phyloP scores from a whole-genome alignment of 2,888 invertebrate species.

The Hypena proboscidalis region DNA sequence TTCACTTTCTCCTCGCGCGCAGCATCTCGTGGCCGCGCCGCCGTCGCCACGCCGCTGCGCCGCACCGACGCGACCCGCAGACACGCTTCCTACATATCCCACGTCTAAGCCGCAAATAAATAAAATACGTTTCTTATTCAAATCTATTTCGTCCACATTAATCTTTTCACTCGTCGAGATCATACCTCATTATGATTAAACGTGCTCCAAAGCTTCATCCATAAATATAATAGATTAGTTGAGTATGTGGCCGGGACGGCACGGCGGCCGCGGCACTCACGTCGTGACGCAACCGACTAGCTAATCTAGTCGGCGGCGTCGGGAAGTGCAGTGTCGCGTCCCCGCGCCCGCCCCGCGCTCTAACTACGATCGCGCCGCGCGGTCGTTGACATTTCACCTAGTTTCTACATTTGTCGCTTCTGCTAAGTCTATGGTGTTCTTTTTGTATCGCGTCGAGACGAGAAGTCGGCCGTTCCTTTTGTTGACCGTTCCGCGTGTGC shows the following conservation, averaged over 20 bases:
- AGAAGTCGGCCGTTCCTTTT: conserved; percentile 49
- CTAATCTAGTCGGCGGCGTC: conserved; percentile 84
- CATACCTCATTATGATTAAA: conserved; percentile 25
- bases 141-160: conserved; percentile 17
- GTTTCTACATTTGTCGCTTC: conserved; percentile 79
- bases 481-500: conserved; percentile 68
- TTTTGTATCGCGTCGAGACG: conserved; percentile 59
- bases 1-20: conserved; percentile 81
- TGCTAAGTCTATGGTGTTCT: conserved; percentile 72
- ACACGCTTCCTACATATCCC: conserved; percentile 70
- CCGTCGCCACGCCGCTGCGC: conserved; percentile 43
- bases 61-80: conserved; percentile 51
- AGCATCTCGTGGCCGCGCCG: conserved; percentile 65
- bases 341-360: conserved; percentile 77
- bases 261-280: conserved; percentile 59
- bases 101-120: conserved; percentile 63
- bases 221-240: conserved; percentile 60
- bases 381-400: conserved; percentile 85
- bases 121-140: too few relatives aligned
- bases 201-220: conserved; percentile 39
- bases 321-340: conserved; percentile 86
- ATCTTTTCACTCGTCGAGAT: conserved; percentile 18
- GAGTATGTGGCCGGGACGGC: conserved; percentile 57
- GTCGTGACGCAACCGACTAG: conserved; percentile 83
- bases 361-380: conserved; percentile 75